phyloP scores from a whole-genome alignment of 2,797 vertebrate genomes.

The Etheostoma nigrum region DNA sequence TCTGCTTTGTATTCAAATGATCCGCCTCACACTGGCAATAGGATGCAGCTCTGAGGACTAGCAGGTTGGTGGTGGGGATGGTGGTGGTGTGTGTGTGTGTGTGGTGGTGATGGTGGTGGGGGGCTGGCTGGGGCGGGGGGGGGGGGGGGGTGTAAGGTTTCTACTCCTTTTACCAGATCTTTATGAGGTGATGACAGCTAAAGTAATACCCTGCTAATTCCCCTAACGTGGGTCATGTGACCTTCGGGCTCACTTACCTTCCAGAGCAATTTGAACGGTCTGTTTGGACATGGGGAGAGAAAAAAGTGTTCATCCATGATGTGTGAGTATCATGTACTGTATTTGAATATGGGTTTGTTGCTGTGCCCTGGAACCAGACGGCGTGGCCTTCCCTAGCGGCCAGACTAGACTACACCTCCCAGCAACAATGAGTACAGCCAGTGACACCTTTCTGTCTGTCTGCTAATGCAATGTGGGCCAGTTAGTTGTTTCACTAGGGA shows the following conservation, averaged over 20 bases:
- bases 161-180: conserved; percentile 63
- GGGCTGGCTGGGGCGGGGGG: conserved; percentile 1
- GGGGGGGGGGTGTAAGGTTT: conserved; percentile 54
- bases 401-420: conserved; percentile 34
- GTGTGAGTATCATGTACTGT: conserved; percentile 9
- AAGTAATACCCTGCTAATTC: conserved; percentile 73
- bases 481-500: conserved; percentile 40
- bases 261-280: conserved; percentile 31
- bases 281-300: conserved; percentile 49
- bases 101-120: no score
- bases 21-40: conserved; percentile 51
- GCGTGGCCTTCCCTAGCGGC: conserved; percentile 44
- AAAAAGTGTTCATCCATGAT: conserved; percentile 7
- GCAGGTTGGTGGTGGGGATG: conserved; percentile 38
- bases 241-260: conserved; percentile 58
- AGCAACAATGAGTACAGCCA: conserved; percentile 34
- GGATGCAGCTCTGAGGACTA: conserved; percentile 45
- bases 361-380: conserved; percentile 32
- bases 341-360: conserved; percentile 21
- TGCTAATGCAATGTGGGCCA: conserved; percentile 66
- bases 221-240: conserved; percentile 67
- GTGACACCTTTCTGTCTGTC: conserved; percentile 75
- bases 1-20: conserved; percentile 67
- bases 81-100: neutral
- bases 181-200: conserved; percentile 78